A percentile compares a stretch with the other conserved stretches of the same genome.
phyloP scores from a whole-genome alignment of 2,797 vertebrate species.

The Molossus molossus region DNA sequence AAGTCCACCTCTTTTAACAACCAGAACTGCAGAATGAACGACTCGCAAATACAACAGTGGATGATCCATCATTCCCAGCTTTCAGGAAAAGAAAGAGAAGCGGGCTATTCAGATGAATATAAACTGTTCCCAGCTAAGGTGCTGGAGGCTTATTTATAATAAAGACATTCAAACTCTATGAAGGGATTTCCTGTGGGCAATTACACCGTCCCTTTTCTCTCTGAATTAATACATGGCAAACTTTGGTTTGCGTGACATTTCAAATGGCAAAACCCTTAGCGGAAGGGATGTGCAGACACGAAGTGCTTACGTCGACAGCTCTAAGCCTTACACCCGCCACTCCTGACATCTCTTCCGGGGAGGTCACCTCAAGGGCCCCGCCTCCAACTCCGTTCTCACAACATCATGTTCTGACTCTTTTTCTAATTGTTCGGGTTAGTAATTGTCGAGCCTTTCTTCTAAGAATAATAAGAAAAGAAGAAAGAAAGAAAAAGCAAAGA shows the following conservation, averaged over 20 bases:
- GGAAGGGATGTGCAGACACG: constrained; percentile 31
- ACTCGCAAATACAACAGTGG: constrained; percentile 57
- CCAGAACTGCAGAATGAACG: constrained; percentile 55
- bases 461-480: not conserved
- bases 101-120: not conserved
- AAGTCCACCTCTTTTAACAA: constrained; percentile 62
- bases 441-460: not conserved
- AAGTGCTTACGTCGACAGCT: constrained; percentile 12
- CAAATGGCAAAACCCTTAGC: constrained; percentile 32
- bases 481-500: not conserved
- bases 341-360: not conserved
- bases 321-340: not conserved
- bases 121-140: not conserved
- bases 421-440: not conserved
- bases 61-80: constrained; percentile 5
- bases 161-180: constrained; percentile 22
- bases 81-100: not conserved
- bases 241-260: constrained; percentile 61
- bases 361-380: not conserved
- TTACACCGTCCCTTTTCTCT: not conserved
- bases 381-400: not conserved
- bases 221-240: constrained; percentile 60
- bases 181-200: constrained; percentile 53
- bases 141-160: constrained; percentile 50
- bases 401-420: not conserved